phyloP scores from a whole-genome alignment of 2,797 vertebrate genomes.

The Aldrovandia affinis region DNA sequence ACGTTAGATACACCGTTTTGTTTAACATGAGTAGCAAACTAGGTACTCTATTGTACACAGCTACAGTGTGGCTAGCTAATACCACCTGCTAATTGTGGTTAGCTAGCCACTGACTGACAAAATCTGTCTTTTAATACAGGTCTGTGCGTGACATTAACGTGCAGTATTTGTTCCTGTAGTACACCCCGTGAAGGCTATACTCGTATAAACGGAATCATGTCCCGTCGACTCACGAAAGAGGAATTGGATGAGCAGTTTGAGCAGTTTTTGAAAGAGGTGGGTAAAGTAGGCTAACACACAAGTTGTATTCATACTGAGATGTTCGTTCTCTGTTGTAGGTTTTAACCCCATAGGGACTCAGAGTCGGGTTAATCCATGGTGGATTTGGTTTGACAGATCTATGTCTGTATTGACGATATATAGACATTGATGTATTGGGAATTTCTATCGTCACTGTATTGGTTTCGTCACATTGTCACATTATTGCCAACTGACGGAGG shows the following conservation, averaged over 20 bases:
- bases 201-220: constrained; percentile 66
- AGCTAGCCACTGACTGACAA: not conserved
- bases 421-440: no score
- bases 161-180: not conserved
- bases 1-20: no score
- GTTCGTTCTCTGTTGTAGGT: not conserved
- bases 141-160: not conserved
- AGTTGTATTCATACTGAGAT: not conserved
- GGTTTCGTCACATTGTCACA: not conserved
- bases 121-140: not conserved
- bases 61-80: no score
- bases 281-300: no score
- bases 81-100: not conserved
- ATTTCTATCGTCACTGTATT: not conserved
- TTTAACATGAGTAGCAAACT: no score
- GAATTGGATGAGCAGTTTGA: constrained; percentile 92
- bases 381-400: not conserved
- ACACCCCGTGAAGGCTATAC: not conserved
- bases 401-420: no score
- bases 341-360: not conserved
- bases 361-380: not conserved
- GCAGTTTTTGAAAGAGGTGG: constrained; percentile 92
- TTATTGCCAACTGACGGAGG: not conserved
- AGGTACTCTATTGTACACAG: no score
- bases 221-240: constrained; percentile 76